Conservation (phyloP, 2,113 vertebrate genomes). For the Myiopsitta monachus region DNA sequence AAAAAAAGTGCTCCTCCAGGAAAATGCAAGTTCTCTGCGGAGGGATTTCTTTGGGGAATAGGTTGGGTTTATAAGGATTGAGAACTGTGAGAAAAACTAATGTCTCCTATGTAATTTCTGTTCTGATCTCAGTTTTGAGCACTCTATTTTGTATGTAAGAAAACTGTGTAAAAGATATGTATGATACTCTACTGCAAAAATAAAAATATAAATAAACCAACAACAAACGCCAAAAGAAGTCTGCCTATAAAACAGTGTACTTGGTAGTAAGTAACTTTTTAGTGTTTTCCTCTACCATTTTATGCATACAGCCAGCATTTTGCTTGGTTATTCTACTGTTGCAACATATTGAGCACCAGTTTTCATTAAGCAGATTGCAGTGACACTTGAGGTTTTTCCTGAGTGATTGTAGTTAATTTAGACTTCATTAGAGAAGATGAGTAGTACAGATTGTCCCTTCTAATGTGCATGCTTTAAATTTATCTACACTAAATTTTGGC, state of each 20-base stretch:
- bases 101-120: not conserved
- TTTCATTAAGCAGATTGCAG: not conserved
- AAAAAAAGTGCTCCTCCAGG: not conserved
- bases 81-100: not conserved
- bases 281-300: not conserved
- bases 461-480: not conserved
- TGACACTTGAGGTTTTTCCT: not conserved
- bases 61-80: not conserved
- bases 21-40: not conserved
- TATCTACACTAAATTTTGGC: not conserved
- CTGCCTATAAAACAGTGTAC: not conserved
- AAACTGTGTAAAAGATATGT: not conserved
- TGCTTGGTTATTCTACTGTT: not conserved
- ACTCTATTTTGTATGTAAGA: not conserved
- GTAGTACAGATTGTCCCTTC: not conserved
- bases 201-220: not conserved
- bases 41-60: not conserved
- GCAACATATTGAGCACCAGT: not conserved
- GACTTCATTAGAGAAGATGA: not conserved
- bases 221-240: not conserved
- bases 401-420: not conserved
- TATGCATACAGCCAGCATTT: not conserved
- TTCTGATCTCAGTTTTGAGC: not conserved
- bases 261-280: not conserved
- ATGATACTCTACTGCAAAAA: not conserved